These are phyloP conservation scores for Megalonaias nervosa DNA, from an alignment of 1,140 invertebrate genomes.

Conservation along the genomic window DNA sequence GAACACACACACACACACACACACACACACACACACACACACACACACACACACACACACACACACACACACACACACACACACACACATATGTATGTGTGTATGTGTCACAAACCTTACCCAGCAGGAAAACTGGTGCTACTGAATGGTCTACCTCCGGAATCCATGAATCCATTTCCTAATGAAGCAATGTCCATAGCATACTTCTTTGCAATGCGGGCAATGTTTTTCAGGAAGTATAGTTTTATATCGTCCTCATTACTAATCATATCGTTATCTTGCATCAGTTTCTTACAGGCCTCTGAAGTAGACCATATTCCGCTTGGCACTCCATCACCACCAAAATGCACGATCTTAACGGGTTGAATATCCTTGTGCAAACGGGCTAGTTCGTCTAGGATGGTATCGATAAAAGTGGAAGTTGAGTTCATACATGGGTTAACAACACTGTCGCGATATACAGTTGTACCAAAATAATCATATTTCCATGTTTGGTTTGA, in stretches of 20 bases:
- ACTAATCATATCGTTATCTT: slow-evolving; percentile 22
- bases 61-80: too few relatives aligned
- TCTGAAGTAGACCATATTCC: not conserved
- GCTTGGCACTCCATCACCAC: not conserved
- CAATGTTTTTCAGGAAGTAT: too few relatives aligned
- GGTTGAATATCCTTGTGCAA: not conserved
- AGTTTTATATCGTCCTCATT: slow-evolving; percentile 16
- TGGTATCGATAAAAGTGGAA: slow-evolving; percentile 50
- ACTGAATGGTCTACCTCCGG: too few relatives aligned
- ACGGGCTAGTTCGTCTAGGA: not conserved
- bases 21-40: too few relatives aligned
- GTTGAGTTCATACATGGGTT: slow-evolving; percentile 63
- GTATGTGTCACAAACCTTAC: too few relatives aligned
- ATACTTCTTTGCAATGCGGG: too few relatives aligned
- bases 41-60: too few relatives aligned
- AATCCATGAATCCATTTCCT: too few relatives aligned
- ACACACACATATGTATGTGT: too few relatives aligned
- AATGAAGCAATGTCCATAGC: too few relatives aligned
- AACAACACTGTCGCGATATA: slow-evolving; percentile 59
- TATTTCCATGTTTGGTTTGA: slow-evolving; percentile 50
- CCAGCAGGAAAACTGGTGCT: too few relatives aligned
- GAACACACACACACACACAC: too few relatives aligned
- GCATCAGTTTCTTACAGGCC: not conserved
- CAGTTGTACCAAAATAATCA: slow-evolving; percentile 50
- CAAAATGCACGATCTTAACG: not conserved